Base-by-base conservation (phyloP, 2,113 vertebrate genomes). In the Saguinus imperator region DNA sequence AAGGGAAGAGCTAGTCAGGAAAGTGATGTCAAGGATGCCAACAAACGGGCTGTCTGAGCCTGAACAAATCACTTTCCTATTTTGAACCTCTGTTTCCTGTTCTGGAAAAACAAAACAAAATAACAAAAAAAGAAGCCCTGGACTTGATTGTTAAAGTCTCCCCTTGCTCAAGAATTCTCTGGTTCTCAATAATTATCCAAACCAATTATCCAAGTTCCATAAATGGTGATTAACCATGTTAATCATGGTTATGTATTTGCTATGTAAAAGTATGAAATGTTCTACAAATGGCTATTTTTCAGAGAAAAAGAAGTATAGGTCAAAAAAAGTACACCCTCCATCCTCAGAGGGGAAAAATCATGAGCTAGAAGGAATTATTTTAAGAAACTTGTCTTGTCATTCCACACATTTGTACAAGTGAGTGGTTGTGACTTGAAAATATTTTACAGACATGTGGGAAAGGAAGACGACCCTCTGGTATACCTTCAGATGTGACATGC, bases 321-420 rank as follows among this genome's bases (percentile, higher is more conserved):
- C 61, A 57, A 82, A 72, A 52, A 43, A 57, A 20, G 8, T 4
- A 82, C 1, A 52, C 3, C 16, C 61, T 11, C 20, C 43, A 25
- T 23, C 4, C 0, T 13, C 43, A 29, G 1, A 20, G 9, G 5
- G 11, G 12, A 32, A 7, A 32, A 7, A 55, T 10, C n/a, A 64
- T 1, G 27, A 37, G 32, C 95, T 27, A 52, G 23, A 84, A 75
- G 27, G 18, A 37, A 23, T 16, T 73, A 14, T 58, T 79, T 43
- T 45, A 89, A 58, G 25, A 58, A 84, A 87, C 52, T 37, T 64
- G 79, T n/a, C 40, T 68, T 77, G 58, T 72, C 43, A 92, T 57
- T 85, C 21, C 14, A 11, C 57, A 72, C 14, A 23, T 8, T 70
- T 57, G 25, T 70, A 6, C 20, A 80, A 66, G 35, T 4, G 37